Base-by-base conservation (phyloP, 2,797 vertebrate species). In the Mus spretus region DNA sequence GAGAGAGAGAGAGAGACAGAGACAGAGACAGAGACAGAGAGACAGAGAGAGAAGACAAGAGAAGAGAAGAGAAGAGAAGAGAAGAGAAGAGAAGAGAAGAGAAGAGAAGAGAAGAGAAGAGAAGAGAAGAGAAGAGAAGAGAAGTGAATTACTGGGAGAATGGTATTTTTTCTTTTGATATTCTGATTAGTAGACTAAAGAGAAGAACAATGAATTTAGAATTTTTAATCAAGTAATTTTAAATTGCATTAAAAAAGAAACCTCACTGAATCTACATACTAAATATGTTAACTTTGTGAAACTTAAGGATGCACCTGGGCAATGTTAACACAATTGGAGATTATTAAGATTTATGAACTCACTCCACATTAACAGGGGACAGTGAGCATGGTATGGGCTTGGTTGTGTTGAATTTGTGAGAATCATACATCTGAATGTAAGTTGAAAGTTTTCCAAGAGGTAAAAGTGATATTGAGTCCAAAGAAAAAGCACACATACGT, bases 291-390 rank as follows among this genome's bases (percentile, higher is more conserved):
- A 96, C 89, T 59, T 94, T 93, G 89, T 92, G 84, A 93, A 96
- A 89, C 6, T 10, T 80, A 89, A 94, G 86, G 74, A 96, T 96
- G 72, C 90, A 97, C 96, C 91, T 95, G 92, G 92, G 87, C 89
- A 77, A 96, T 79, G 91, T 97, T 95, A 96, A 75, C 96, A 90
- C 86, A 95, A 90, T 93, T 96, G 92, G 96, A 95, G 72, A 95
- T 93, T 97, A 98, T 95, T 94, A 95, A 97, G 90, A 85, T 47
- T 11, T 88, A 96, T 91, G 86, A 90, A 75, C 72, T 90, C 95
- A 89, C 53, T 91, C 75, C 92, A 93, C 90, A 93, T 89, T 96
- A 96, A 59, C 77, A 96, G 82, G 34, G 88, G 82, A 95, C 65
- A 28, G 82, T 94, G 81, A 93, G 19, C n/a, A 89, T 79, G 26